Evolutionary conservation across 1,140 invertebrate species (phyloP), one percentile per base, ranked within the genome.

Genomic region (Cryptotermes secundus): DNA sequence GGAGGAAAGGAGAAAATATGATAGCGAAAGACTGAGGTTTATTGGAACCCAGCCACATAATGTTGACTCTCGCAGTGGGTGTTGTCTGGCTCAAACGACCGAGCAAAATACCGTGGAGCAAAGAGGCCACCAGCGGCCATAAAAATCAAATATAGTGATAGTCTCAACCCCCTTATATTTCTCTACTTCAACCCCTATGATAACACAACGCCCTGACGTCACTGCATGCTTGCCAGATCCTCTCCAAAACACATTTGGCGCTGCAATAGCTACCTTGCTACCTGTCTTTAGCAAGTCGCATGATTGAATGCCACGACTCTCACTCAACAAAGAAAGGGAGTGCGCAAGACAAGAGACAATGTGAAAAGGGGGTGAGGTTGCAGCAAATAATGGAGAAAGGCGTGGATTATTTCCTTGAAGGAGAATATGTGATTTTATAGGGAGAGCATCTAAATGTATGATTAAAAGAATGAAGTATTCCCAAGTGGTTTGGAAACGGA

Each of bases 231-330:
- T 72, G 59, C 59, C 59, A 72, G 59, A 72, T 31, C 26, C 59
- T 72, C 59, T 72, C 59, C 7, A 72, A 72, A 72, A 72, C 59
- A 72, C 59, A 72, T 72, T 72, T 72, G 59, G 59, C 59, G 26
- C n/a, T 31, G 59, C 26, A 31, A 16, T 72, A 31, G 59, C 59
- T 72, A 72, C 59, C 59, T 72, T 72, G 59, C 59, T 72, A 72
- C 59, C 59, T 72, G 59, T 72, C 59, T 72, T 31, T 31, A 72
- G 59, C 59, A 72, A 72, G 59, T 72, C n/a, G 3, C 59, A 72
- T 72, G 59, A 72, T 72, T 72, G 26, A 72, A 72, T 72, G n/a
- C 59, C 59, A 72, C 59, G n/a, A 26, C 19, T 59, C 53, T 59
- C 53, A 59, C 53, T 59, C 53, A 22, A 72, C 59, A 72, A 72